Evolutionary conservation across 2,113 vertebrate genomes (phyloP).

Genomic region (Podarcis raffonei): DNA sequence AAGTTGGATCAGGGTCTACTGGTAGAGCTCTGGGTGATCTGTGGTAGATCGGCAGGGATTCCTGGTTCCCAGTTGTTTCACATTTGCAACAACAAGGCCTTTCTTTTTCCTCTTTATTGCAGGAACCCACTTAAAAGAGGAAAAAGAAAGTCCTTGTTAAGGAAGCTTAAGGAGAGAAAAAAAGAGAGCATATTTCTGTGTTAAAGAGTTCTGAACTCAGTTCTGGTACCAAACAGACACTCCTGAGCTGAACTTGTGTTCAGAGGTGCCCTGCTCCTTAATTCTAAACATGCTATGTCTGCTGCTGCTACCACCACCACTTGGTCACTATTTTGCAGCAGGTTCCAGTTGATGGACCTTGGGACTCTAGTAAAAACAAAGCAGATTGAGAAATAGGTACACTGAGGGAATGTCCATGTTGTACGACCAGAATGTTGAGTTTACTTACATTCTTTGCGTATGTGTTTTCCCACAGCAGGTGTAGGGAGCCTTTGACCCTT

Average conservation of each 20-base stretch:
- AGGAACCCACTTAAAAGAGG: no score
- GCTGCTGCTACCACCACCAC: neutral
- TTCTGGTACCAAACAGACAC: no score
- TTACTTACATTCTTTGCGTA: neutral
- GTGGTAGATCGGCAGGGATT: neutral
- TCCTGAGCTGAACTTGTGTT: no score
- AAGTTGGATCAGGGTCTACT: neutral
- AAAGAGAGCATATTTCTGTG: neutral
- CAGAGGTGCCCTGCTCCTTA: neutral
- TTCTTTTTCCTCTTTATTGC: neutral
- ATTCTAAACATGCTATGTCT: neutral
- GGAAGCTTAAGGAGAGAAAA: neutral
- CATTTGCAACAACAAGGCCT: neutral
- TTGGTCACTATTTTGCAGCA: neutral
- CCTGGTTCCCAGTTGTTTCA: neutral
- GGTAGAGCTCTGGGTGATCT: neutral
- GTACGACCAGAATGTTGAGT: neutral
- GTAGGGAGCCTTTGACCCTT: no score
- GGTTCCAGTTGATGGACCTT: neutral
- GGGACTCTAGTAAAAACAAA: neutral
- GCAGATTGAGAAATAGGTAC: neutral
- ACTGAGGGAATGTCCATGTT: neutral
- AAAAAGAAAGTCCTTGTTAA: neutral
- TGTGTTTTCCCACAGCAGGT: neutral
- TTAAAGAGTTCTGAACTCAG: no score